Conservation (phyloP, 2,888 invertebrate genomes). For the Dermolepida albohirtum region DNA sequence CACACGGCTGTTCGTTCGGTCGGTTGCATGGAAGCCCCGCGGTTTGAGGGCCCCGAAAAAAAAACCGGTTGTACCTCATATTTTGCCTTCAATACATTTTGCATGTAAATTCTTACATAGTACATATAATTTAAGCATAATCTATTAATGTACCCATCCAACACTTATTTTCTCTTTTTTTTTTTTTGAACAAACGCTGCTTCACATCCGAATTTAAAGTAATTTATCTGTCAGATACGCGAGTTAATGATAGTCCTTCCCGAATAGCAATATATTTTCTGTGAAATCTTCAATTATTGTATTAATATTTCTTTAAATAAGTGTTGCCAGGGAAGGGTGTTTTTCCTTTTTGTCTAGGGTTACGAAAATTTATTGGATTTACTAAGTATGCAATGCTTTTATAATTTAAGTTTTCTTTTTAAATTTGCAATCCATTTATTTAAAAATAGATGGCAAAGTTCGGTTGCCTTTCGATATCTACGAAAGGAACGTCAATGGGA, state of each 20-base stretch:
- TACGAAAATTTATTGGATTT: no score
- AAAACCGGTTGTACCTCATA: slow-evolving; percentile 33
- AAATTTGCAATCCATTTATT: no score
- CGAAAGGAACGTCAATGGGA: no score
- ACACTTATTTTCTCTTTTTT: no score
- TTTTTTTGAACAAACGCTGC: slow-evolving; percentile 20
- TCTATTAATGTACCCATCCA: slow-evolving; percentile 27
- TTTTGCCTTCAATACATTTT: slow-evolving; percentile 26
- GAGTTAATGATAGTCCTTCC: slow-evolving; percentile 34
- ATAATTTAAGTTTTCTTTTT: no score
- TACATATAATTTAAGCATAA: slow-evolving; percentile 36
- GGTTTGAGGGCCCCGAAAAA: slow-evolving; percentile 32
- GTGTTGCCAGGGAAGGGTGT: no score
- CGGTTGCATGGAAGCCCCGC: slow-evolving; percentile 15
- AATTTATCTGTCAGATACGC: slow-evolving; percentile 32
- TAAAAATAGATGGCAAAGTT: no score
- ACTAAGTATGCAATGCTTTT: no score
- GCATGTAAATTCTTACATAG: slow-evolving; percentile 34
- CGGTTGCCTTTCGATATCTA: no score
- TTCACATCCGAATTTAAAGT: slow-evolving; percentile 36
- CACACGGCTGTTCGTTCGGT: no score
- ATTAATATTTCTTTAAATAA: slow-evolving; percentile 20
- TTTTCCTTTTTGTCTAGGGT: no score
- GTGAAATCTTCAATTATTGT: slow-evolving; percentile 34
- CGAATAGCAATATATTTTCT: slow-evolving; percentile 28